These are phyloP conservation scores for Drosophila pallidifrons DNA, from an alignment of 1,140 invertebrate genomes.

Conservation along the genomic window DNA sequence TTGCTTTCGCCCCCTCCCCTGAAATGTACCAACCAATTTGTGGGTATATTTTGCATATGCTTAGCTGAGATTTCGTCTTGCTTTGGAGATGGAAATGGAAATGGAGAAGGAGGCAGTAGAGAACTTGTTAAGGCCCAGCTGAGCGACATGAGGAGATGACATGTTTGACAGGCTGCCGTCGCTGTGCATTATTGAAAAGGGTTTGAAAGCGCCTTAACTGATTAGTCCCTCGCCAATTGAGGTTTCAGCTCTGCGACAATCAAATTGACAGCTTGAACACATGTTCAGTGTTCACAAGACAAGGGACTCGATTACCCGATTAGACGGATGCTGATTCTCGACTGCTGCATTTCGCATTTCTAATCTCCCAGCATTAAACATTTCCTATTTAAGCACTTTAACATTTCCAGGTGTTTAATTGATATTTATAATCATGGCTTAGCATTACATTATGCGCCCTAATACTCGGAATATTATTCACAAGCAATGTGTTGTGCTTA, in stretches of 20 bases:
- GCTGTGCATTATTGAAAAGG: slow-evolving; percentile 60
- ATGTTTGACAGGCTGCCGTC: slow-evolving; percentile 71
- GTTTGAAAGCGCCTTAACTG: slow-evolving; percentile 48
- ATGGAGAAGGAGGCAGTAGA: neutral
- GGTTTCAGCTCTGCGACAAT: slow-evolving; percentile 46
- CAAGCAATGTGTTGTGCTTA: neutral
- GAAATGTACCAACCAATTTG: neutral
- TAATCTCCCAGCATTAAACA: neutral
- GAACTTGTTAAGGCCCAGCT: neutral
- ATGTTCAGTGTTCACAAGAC: slow-evolving; percentile 2
- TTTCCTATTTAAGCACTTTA: neutral
- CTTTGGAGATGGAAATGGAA: neutral
- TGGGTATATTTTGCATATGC: slow-evolving; percentile 35
- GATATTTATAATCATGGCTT: slow-evolving; percentile 5
- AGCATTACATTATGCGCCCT: neutral
- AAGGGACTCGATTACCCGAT: slow-evolving; percentile 10
- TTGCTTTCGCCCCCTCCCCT: neutral
- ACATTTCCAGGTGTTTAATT: neutral
- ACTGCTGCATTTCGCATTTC: neutral
- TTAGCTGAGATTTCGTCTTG: slow-evolving; percentile 30
- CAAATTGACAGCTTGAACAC: slow-evolving; percentile 48
- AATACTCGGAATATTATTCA: neutral
- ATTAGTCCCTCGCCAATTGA: slow-evolving; percentile 17
- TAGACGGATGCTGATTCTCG: neutral
- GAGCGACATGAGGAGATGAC: slow-evolving; percentile 7